A percentile compares a stretch with the other conserved stretches of the same genome.
These are phyloP conservation scores for Phrynosoma blainvillii DNA, from an alignment of 2,113 vertebrate genomes.

Conservation along the genomic window DNA sequence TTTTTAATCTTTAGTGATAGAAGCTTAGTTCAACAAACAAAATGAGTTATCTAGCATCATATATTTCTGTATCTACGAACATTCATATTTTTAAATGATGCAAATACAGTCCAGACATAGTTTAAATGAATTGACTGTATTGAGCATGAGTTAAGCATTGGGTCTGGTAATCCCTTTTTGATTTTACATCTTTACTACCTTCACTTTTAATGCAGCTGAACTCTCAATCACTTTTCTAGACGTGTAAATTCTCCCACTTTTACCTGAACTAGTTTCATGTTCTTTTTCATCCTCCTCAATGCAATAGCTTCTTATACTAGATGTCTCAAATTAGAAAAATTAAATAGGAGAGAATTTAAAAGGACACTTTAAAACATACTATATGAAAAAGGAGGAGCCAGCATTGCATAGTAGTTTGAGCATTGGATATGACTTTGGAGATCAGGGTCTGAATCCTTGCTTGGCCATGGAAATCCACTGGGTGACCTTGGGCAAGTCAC, in stretches of 20 bases:
- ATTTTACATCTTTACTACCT: no score
- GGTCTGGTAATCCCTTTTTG: no score
- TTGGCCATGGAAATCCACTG: no score
- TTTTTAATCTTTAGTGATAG: constrained; percentile 64
- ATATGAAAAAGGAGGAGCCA: not conserved
- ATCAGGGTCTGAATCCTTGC: no score
- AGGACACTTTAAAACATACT: not conserved
- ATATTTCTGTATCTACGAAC: not conserved
- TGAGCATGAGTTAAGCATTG: no score
- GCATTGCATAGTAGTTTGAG: no score
- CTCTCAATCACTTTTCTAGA: no score
- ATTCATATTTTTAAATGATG: not conserved
- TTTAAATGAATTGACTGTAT: no score
- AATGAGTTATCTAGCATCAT: not conserved
- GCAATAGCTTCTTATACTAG: not conserved
- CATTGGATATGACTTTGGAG: no score
- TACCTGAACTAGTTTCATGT: not conserved
- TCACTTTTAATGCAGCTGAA: no score
- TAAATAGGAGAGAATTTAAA: not conserved
- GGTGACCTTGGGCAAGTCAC: no score
- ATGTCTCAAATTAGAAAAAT: not conserved
- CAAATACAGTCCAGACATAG: not conserved
- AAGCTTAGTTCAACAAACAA: not conserved
- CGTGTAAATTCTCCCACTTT: not conserved
- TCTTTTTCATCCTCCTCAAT: not conserved